A percentile compares a stretch with the other conserved stretches of the same genome.
Evolutionary conservation across 1,140 invertebrate genomes (phyloP).

Genomic region (Neodiprion lecontei): DNA sequence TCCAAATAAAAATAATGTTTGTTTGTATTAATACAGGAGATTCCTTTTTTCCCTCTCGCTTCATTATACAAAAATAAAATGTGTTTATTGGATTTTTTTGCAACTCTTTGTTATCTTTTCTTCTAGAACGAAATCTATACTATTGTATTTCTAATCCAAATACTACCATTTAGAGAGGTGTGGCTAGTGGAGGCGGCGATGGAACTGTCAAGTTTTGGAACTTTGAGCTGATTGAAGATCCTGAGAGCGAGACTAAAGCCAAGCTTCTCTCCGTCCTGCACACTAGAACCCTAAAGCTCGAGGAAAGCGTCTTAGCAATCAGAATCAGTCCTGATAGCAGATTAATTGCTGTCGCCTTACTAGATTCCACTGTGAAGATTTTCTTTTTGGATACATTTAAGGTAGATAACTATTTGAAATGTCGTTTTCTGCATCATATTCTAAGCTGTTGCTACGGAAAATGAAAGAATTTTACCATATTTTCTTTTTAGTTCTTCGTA

Average conservation of each 20-base stretch:
- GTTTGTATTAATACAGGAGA: slow-evolving; percentile 10
- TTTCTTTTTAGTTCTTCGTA: slow-evolving; percentile 83
- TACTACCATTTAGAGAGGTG: slow-evolving; percentile 67
- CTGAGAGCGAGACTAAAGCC: slow-evolving; percentile 65
- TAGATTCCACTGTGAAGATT: slow-evolving; percentile 95
- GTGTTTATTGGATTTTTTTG: slow-evolving; percentile 8
- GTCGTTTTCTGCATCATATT: not conserved
- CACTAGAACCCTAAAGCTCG: slow-evolving; percentile 81
- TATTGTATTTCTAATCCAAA: not conserved
- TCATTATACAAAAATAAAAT: slow-evolving; percentile 18
- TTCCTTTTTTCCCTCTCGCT: not conserved
- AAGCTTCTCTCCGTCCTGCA: slow-evolving; percentile 84
- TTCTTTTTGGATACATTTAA: slow-evolving; percentile 95
- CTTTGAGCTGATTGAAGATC: slow-evolving; percentile 83
- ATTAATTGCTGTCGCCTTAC: slow-evolving; percentile 87
- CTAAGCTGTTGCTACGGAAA: not conserved
- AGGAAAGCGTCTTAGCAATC: slow-evolving; percentile 86
- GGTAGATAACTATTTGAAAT: slow-evolving; percentile 59
- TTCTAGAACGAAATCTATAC: too few relatives aligned
- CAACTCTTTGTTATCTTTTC: too few relatives aligned
- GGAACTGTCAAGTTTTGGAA: slow-evolving; percentile 94
- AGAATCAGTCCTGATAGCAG: slow-evolving; percentile 85
- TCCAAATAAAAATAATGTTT: not conserved
- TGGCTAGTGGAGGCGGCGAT: slow-evolving; percentile 87
- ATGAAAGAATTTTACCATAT: slow-evolving; percentile 19